Evolutionary conservation across 2,113 vertebrate genomes (phyloP).

Genomic region (Uria lomvia): DNA sequence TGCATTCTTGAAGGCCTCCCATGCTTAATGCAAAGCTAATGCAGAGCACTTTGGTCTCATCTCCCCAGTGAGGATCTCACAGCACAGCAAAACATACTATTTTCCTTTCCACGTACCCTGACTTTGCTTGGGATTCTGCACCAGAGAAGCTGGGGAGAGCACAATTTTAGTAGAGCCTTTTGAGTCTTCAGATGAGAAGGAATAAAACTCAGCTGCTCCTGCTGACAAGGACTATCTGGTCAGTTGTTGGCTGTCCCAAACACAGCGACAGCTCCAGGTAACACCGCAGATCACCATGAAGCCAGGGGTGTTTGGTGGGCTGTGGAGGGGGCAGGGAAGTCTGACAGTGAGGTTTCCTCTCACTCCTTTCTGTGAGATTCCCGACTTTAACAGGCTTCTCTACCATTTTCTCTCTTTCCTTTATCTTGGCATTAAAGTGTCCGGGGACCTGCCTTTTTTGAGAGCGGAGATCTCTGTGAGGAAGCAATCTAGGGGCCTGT

Average conservation of each 20-base stretch:
- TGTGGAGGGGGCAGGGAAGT: neutral
- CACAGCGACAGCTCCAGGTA: neutral
- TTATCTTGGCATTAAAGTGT: neutral
- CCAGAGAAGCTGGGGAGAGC: neutral
- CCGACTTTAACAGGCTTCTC: neutral
- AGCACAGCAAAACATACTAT: neutral
- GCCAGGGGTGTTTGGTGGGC: neutral
- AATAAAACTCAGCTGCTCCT: neutral
- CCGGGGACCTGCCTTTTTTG: neutral
- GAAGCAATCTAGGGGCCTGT: neutral
- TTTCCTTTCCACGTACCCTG: fast-evolving
- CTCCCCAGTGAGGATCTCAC: neutral
- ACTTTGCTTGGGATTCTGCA: neutral
- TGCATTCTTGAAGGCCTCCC: neutral
- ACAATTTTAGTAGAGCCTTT: neutral
- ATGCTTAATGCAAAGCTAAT: neutral
- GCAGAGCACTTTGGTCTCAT: neutral
- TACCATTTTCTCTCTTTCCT: neutral
- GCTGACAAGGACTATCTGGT: neutral
- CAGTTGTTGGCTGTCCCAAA: neutral
- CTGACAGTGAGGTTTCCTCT: neutral
- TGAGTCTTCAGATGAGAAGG: neutral
- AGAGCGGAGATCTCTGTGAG: neutral
- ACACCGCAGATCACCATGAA: neutral
- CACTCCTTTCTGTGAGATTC: neutral